A percentile compares a stretch with the other conserved stretches of the same genome.
These are phyloP conservation scores for Myripristis murdjan DNA, from an alignment of 2,797 vertebrate species.

Conservation along the genomic window DNA sequence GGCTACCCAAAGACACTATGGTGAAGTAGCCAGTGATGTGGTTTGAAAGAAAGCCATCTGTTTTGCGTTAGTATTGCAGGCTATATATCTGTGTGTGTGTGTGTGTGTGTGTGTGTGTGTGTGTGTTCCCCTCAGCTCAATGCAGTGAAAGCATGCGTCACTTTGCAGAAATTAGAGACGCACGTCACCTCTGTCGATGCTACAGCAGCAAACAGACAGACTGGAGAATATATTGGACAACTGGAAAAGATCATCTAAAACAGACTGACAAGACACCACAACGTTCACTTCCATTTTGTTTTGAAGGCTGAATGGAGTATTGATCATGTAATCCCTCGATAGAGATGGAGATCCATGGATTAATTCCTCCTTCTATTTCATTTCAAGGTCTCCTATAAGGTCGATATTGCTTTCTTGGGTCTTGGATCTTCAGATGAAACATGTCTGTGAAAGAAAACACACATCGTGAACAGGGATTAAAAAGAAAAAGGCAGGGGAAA, in stretches of 20 bases:
- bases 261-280: neutral
- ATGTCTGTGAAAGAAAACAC: neutral
- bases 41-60: conserved; percentile 57
- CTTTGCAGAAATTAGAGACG: no score
- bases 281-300: neutral
- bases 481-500: neutral
- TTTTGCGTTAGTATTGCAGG: conserved; percentile 52
- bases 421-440: conserved; percentile 14
- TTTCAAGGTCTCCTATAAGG: neutral
- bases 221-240: conserved; percentile 1
- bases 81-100: neutral
- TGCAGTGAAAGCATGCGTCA: no score
- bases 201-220: neutral
- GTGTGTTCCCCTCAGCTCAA: no score
- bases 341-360: conserved; percentile 6
- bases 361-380: conserved; percentile 11
- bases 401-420: conserved; percentile 9
- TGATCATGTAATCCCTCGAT: conserved; percentile 28
- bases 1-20: conserved; percentile 29
- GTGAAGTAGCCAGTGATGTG: conserved; percentile 51
- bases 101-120: neutral
- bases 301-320: conserved; percentile 37
- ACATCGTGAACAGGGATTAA: no score
- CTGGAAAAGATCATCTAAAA: neutral
- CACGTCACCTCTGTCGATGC: neutral